These are phyloP conservation scores for Poeciliopsis turrubarensis DNA, from an alignment of 2,113 vertebrate species.

Conservation along the genomic window DNA sequence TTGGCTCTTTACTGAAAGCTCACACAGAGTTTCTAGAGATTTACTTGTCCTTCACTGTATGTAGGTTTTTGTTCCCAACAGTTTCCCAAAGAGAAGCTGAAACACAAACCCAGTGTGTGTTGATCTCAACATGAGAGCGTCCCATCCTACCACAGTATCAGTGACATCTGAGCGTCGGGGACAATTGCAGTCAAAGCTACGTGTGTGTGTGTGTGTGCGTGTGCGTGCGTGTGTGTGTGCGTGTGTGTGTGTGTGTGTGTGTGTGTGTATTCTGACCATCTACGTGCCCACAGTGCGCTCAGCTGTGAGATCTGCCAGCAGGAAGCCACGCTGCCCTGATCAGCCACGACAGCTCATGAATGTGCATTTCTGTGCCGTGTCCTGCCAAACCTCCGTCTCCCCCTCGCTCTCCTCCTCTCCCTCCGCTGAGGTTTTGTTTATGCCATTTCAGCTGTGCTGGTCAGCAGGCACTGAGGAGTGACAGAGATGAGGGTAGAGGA, in stretches of 20 bases:
- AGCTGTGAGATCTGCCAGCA: constrained; percentile 35
- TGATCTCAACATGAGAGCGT: neutral
- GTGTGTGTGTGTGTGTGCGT: neutral
- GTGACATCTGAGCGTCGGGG: constrained; percentile 1
- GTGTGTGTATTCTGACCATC: constrained; percentile 14
- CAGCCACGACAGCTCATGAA: constrained; percentile 34
- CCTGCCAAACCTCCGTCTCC: neutral
- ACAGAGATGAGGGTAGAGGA: constrained; percentile 2
- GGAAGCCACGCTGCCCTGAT: constrained; percentile 15
- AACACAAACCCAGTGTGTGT: neutral
- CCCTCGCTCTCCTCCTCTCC: neutral
- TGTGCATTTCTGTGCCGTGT: constrained; percentile 28
- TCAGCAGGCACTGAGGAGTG: constrained; percentile 9
- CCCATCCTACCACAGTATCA: neutral
- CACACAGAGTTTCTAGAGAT: neutral
- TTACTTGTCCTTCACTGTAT: neutral
- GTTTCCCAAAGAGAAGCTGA: neutral
- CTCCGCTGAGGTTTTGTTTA: constrained; percentile 15
- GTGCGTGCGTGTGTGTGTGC: neutral
- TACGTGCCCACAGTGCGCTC: constrained; percentile 26
- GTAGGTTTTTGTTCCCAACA: neutral
- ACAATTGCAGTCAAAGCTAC: constrained; percentile 10
- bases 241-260: neutral
- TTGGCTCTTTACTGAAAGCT: no score
- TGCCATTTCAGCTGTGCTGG: constrained; percentile 21